phyloP scores from a whole-genome alignment of 2,888 invertebrate genomes.

The Bombyx huttoni region DNA sequence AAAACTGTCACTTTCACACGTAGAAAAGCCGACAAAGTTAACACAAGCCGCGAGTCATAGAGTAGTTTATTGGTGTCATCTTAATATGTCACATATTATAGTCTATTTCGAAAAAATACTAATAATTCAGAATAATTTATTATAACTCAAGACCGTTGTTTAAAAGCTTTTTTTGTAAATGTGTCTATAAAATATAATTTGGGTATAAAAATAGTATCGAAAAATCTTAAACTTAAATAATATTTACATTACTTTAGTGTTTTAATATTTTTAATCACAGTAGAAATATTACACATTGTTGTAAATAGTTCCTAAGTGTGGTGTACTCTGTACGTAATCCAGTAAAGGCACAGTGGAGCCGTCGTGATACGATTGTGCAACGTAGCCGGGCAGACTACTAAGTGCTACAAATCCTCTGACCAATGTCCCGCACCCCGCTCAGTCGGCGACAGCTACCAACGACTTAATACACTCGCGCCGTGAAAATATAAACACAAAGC shows the following conservation, averaged over 20 bases:
- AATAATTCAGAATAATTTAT: no score
- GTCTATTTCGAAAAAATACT: no score
- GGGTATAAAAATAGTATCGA: no score
- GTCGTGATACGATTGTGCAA: constrained; percentile 54
- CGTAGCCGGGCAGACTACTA: constrained; percentile 60
- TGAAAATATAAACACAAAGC: constrained; percentile 12
- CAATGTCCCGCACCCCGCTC: constrained; percentile 34
- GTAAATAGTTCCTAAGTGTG: neutral
- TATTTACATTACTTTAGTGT: neutral
- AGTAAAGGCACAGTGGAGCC: constrained; percentile 40
- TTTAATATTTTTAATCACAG: neutral
- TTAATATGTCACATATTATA: no score
- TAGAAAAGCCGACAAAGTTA: neutral
- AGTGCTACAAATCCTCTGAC: constrained; percentile 66
- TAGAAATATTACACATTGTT: neutral
- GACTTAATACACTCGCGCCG: constrained; percentile 16
- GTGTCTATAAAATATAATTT: no score
- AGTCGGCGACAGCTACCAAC: constrained; percentile 29
- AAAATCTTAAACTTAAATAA: no score
- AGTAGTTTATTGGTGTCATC: constrained; percentile 1
- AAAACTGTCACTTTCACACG: neutral
- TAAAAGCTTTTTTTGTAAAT: no score
- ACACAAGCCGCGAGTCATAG: neutral
- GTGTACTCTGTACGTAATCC: constrained; percentile 40
- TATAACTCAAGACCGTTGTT: no score